A percentile compares a stretch with the other conserved stretches of the same genome.
Evolutionary conservation across 2,113 vertebrate genomes (phyloP).

Genomic region (Indicator maculatus): DNA sequence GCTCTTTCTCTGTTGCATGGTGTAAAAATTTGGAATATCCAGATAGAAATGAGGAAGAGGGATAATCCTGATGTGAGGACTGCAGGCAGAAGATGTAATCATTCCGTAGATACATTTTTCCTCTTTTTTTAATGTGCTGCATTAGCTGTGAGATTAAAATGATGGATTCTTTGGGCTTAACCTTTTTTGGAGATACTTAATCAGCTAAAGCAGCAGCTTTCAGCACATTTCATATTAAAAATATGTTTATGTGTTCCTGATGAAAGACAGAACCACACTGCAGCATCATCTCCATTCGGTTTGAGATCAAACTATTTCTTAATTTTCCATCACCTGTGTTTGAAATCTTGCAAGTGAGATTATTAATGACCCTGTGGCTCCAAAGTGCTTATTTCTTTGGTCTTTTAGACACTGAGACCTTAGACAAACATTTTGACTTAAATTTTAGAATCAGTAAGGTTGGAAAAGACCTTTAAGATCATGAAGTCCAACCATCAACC

Average conservation of each 20-base stretch:
- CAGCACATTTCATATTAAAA: neutral
- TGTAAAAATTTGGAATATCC: neutral
- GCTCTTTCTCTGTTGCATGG: rapidly evolving
- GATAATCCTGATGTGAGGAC: neutral
- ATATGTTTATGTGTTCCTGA: neutral
- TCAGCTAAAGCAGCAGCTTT: neutral
- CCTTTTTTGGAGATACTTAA: neutral
- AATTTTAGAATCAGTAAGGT: too few relatives aligned
- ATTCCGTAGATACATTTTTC: neutral
- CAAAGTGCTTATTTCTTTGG: neutral
- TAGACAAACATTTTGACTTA: neutral
- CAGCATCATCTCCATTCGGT: neutral
- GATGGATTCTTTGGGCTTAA: neutral
- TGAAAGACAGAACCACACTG: neutral
- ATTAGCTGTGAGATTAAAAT: neutral
- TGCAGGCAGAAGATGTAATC: neutral
- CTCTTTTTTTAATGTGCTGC: neutral
- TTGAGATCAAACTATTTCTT: neutral
- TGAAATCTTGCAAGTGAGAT: neutral
- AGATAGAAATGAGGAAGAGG: neutral
- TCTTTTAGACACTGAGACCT: neutral
- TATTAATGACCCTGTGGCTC: neutral
- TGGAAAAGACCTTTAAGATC: too few relatives aligned
- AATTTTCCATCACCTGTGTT: neutral
- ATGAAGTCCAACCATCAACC: too few relatives aligned